Percentiles rank a stretch among this genome's conserved stretches.
Conservation (phyloP, 2,888 invertebrate species). For the Geophilus truncorum region DNA sequence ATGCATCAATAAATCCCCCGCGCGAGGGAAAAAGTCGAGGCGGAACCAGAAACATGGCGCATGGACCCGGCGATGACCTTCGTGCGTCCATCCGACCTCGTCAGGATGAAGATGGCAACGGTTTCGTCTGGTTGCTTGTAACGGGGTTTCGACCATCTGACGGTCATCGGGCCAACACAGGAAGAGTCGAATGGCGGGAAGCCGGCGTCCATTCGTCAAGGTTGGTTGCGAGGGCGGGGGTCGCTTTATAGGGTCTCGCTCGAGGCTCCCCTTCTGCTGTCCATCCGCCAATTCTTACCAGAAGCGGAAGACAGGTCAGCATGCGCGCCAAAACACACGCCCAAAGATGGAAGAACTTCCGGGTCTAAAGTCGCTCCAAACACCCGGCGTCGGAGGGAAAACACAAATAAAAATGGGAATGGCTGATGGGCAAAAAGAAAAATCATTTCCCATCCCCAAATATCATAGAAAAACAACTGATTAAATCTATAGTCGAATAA, state of each 20-base stretch:
- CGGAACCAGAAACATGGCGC: conserved; percentile 18
- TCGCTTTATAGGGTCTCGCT: conserved; percentile 16
- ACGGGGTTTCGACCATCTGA: not conserved
- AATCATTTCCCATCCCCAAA: not conserved
- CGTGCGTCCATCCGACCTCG: conserved; percentile 16
- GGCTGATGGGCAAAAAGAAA: not conserved
- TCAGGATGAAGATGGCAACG: not conserved
- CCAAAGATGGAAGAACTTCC: conserved; percentile 6
- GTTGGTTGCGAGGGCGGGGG: conserved; percentile 13
- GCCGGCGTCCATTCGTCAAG: conserved; percentile 20
- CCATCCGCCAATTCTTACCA: not conserved
- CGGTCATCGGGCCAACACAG: conserved; percentile 16
- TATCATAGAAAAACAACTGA: not conserved
- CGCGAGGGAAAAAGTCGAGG: not conserved
- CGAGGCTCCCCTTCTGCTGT: conserved; percentile 16
- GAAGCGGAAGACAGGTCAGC: conserved; percentile 5
- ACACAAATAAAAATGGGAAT: not conserved
- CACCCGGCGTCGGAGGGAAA: not conserved
- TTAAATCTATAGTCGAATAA: not conserved
- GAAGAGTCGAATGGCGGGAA: conserved; percentile 20
- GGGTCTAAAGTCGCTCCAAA: not conserved
- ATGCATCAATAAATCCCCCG: not conserved
- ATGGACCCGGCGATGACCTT: conserved; percentile 16
- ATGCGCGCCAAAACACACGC: conserved; percentile 10
- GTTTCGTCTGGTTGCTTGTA: not conserved